These are phyloP conservation scores for Perognathus longimembris DNA, from an alignment of 2,113 vertebrate species.

Conservation along the genomic window DNA sequence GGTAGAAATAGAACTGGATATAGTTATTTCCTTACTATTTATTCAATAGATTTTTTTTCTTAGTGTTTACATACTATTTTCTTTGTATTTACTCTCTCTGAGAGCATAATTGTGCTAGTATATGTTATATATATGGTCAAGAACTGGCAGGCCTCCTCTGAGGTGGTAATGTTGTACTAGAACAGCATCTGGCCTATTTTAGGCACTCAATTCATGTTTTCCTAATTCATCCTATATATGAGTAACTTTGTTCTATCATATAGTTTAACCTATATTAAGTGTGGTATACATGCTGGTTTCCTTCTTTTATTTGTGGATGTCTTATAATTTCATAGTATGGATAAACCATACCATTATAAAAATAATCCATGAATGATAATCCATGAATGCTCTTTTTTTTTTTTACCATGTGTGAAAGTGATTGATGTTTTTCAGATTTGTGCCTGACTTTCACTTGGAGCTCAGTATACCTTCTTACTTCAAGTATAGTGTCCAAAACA, in stretches of 20 bases:
- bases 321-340: not conserved
- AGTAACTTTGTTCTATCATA: not conserved
- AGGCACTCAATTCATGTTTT: not conserved
- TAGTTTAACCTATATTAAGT: not conserved
- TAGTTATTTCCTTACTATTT: not conserved
- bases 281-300: not conserved
- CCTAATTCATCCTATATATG: not conserved
- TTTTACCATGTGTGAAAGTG: not conserved
- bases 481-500: not conserved
- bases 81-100: not conserved
- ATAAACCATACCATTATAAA: too few species aligned
- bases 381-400: not conserved
- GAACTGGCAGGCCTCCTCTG: not conserved
- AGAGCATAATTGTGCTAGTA: not conserved
- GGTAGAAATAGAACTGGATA: not conserved
- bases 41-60: too few species aligned
- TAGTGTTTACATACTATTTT: too few species aligned
- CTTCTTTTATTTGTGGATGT: not conserved
- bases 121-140: not conserved
- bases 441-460: not conserved
- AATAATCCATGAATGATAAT: not conserved
- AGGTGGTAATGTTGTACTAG: not conserved
- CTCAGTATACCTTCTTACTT: not conserved
- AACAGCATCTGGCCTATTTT: not conserved
- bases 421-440: not conserved